Evolutionary conservation across 1,140 invertebrate genomes (phyloP).

Genomic region (Contarinia nasturtii): DNA sequence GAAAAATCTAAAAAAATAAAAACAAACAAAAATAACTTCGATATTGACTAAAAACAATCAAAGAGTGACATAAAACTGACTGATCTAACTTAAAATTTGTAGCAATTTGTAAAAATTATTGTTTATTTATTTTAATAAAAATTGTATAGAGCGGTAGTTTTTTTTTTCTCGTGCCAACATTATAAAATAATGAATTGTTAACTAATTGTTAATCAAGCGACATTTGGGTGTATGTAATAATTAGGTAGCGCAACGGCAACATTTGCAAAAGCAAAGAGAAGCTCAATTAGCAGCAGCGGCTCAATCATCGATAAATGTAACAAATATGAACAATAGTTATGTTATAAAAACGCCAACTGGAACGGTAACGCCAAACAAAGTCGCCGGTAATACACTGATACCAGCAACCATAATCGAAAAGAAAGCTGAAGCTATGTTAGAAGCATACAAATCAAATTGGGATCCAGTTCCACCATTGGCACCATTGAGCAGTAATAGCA

Average conservation of each 20-base stretch:
- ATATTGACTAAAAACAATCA: not conserved
- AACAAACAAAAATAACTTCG: not conserved
- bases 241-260: slow-evolving; percentile 39
- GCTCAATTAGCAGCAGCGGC: slow-evolving; percentile 31
- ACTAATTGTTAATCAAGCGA: slow-evolving; percentile 12
- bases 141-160: too few species aligned
- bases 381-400: slow-evolving; percentile 4
- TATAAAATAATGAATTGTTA: too few species aligned
- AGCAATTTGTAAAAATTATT: not conserved
- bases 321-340: slow-evolving; percentile 12
- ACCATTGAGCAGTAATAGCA: slow-evolving; percentile 19
- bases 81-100: too few species aligned
- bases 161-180: not conserved
- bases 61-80: not conserved
- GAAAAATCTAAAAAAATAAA: not conserved
- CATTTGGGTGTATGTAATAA: slow-evolving; percentile 1
- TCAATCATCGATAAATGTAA: slow-evolving; percentile 3
- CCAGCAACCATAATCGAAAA: slow-evolving; percentile 20
- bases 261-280: slow-evolving; percentile 28
- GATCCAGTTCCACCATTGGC: slow-evolving; percentile 28
- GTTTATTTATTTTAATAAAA: not conserved
- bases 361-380: too few species aligned
- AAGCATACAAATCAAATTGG: slow-evolving; percentile 1
- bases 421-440: slow-evolving; percentile 13
- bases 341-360: slow-evolving; percentile 12